phyloP scores from a whole-genome alignment of 1,140 invertebrate genomes.

The Sycophaga agraensis region DNA sequence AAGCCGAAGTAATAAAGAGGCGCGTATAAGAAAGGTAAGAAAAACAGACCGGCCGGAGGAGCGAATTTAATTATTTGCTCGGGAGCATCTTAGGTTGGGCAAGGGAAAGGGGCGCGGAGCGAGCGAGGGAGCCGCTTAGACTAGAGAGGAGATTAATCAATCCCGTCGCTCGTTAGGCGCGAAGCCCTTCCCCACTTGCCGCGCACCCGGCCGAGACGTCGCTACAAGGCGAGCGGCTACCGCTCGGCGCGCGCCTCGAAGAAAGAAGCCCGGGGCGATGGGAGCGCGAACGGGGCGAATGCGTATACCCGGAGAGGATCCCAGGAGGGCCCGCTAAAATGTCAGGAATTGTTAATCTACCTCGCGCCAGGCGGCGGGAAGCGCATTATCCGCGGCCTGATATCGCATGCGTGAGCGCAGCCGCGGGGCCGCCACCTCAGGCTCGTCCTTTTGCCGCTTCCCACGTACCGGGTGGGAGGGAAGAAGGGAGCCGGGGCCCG shows the following conservation, averaged over 20 bases:
- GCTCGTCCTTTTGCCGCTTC: neutral
- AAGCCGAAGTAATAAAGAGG: too few relatives aligned
- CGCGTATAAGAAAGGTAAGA: constrained; percentile 9
- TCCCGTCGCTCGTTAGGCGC: constrained; percentile 41
- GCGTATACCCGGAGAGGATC: neutral
- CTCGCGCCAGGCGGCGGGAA: constrained; percentile 9
- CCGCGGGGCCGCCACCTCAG: neutral
- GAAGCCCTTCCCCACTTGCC: constrained; percentile 2
- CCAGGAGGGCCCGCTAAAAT: constrained; percentile 34
- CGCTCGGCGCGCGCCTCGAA: too few relatives aligned
- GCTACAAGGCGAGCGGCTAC: constrained; percentile 1
- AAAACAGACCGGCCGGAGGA: neutral
- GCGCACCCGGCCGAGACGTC: too few relatives aligned
- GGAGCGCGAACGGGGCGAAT: neutral
- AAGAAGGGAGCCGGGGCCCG: too few relatives aligned
- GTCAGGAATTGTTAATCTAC: constrained; percentile 44
- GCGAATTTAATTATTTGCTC: constrained; percentile 23
- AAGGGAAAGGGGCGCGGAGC: neutral
- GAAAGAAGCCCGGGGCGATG: neutral
- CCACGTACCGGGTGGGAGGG: too few relatives aligned
- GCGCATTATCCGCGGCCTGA: constrained; percentile 6
- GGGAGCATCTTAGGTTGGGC: neutral
- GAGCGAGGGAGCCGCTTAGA: constrained; percentile 11
- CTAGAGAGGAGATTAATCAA: constrained; percentile 45
- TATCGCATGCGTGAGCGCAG: constrained; percentile 7